Evolutionary conservation across 2,888 invertebrate genomes (phyloP).

Genomic region (Eupithecia abbreviata): DNA sequence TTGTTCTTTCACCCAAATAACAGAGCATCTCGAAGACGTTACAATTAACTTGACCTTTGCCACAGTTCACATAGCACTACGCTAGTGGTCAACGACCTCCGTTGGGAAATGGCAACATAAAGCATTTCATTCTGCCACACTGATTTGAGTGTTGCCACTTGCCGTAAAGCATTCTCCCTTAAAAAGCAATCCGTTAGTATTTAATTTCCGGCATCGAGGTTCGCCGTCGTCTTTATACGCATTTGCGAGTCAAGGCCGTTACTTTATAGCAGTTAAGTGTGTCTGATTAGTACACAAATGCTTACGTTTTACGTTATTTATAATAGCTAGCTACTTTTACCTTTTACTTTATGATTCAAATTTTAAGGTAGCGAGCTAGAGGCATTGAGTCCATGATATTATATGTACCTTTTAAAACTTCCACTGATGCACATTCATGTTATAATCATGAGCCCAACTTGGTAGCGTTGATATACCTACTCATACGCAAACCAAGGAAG

Average conservation of each 20-base stretch:
- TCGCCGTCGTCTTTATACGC: constrained; percentile 11
- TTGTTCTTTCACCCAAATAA: constrained; percentile 34
- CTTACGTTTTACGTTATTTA: not conserved
- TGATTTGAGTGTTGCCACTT: constrained; percentile 13
- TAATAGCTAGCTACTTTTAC: not conserved
- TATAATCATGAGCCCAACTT: not conserved
- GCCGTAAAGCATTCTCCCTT: constrained; percentile 16
- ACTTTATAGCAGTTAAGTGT: constrained; percentile 15
- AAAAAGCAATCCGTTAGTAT: constrained; percentile 31
- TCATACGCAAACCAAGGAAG: not conserved
- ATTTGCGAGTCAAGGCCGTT: constrained; percentile 25
- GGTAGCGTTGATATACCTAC: not conserved
- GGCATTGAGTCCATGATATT: not conserved
- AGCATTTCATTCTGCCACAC: constrained; percentile 28
- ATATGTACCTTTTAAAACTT: not conserved
- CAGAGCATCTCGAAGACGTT: constrained; percentile 40
- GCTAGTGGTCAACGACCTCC: constrained; percentile 56
- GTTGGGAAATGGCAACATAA: constrained; percentile 44
- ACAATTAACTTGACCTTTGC: constrained; percentile 63
- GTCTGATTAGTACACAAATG: constrained; percentile 15
- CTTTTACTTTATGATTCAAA: not conserved
- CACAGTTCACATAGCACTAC: constrained; percentile 23
- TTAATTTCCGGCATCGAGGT: constrained; percentile 40
- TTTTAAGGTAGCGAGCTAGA: not conserved
- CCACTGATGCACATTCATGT: not conserved